Evolutionary conservation across 2,113 vertebrate species (phyloP), one percentile per base, ranked within the genome.

Genomic region (Tetraodon nigroviridis): DNA sequence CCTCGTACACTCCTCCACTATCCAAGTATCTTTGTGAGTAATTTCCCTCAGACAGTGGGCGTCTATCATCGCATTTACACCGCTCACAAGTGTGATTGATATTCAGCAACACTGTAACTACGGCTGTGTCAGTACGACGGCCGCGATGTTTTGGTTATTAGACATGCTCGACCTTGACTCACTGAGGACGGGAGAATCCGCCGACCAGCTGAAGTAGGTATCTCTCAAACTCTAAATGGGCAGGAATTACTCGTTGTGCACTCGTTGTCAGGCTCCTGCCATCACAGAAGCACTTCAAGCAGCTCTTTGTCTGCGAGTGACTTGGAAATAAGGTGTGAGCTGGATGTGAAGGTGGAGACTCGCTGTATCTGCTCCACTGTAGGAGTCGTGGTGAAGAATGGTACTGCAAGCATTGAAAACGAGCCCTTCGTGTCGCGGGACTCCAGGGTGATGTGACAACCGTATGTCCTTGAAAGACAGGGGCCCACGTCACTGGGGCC

Each of bases 111-210:
- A 19, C 62, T 66, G 32, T 37, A 69, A 71, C 73, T 57, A 2
- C 67, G 56, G 16, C 61, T 64, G 64, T 67, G 69, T 81, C 73
- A 67, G 4, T 75, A 63, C 63, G 67, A 74, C 75, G 71, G 70
- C 64, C 56, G 75, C 65, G 61, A 64, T 76, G 73, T 80, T 87
- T 80, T 82, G 73, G 62, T 64, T 49, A 80, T 84, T 78, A 78
- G 68, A 49, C 78, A 67, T 37, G 61, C 74, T 84, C 69, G 75
- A 87, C 84, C 73, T 76, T 78, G 69, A 73, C 76, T 69, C 54
- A 53, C 58, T 7, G 64, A 49, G 65, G 63, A 67, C 63, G 65
- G 58, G 70, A 73, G 71, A 69, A 48, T 48, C 4, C 57, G 24
- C 20, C 55, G 32, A 73, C 77, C 61, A 69, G 44, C 66, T 69